Percentiles rank a stretch among this genome's conserved stretches.
Conservation (phyloP, 2,113 vertebrate species). For the Deroptyus accipitrinus region DNA sequence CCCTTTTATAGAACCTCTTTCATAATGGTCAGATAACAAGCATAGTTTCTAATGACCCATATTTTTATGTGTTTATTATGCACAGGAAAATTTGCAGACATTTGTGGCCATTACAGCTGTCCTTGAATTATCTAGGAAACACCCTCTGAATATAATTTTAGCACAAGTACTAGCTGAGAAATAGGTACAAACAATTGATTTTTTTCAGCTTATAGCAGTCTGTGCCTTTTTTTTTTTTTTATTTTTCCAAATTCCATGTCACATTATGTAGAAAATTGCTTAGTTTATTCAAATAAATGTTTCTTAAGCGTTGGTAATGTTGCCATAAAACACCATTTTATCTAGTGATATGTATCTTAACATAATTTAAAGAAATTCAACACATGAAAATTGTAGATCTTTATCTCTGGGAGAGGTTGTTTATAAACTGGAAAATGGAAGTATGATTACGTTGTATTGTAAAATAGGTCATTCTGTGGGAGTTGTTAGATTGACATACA, state of each 20-base stretch:
- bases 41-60: neutral
- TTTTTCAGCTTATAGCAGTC: neutral
- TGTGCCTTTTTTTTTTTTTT: neutral
- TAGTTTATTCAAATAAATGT: neutral
- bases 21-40: neutral
- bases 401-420: neutral
- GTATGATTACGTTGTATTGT: neutral
- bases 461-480: neutral
- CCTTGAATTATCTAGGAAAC: neutral
- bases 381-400: neutral
- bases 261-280: neutral
- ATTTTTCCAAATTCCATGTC: neutral
- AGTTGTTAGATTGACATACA: neutral
- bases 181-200: neutral
- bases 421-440: neutral
- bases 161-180: neutral
- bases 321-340: neutral
- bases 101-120: neutral
- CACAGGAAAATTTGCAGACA: neutral
- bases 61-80: neutral
- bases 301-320: neutral
- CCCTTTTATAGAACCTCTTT: neutral
- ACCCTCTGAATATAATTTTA: neutral
- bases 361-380: neutral
- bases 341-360: neutral